Evolutionary conservation across 1,140 invertebrate species (phyloP).

Genomic region (Bemisia tabaci): DNA sequence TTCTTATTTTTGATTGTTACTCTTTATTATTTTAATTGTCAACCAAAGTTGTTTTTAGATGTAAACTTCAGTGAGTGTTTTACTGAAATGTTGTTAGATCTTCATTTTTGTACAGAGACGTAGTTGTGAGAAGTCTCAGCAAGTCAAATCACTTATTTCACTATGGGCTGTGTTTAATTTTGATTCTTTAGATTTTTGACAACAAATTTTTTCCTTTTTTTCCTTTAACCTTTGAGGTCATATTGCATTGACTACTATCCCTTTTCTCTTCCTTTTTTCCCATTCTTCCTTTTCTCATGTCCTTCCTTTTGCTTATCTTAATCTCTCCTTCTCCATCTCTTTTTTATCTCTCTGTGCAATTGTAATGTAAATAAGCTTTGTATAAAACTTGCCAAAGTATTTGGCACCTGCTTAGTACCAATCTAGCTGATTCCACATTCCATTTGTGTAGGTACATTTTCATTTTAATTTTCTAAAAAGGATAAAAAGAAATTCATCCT

Average conservation of each 20-base stretch:
- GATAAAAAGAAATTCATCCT: too few species aligned
- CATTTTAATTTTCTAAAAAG: too few species aligned
- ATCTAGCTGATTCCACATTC: too few species aligned
- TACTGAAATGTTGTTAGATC: not conserved
- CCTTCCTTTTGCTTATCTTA: not conserved
- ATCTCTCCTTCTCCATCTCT: not conserved
- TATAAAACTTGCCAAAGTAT: too few species aligned
- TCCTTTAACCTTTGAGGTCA: too few species aligned
- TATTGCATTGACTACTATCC: not conserved
- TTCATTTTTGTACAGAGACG: not conserved
- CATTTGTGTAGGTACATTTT: too few species aligned
- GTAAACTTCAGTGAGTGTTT: not conserved
- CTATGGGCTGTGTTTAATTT: not conserved
- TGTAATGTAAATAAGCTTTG: too few species aligned
- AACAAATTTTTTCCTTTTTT: not conserved
- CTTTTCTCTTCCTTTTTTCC: not conserved
- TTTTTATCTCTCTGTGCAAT: not conserved
- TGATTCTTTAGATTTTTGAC: not conserved
- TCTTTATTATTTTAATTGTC: not conserved
- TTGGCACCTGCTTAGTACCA: too few species aligned
- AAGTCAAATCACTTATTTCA: not conserved
- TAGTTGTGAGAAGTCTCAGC: not conserved
- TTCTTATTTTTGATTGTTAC: not conserved
- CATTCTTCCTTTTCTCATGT: not conserved
- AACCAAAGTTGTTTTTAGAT: not conserved